phyloP scores from a whole-genome alignment of 2,797 vertebrate species.

The Spheniscus humboldti region DNA sequence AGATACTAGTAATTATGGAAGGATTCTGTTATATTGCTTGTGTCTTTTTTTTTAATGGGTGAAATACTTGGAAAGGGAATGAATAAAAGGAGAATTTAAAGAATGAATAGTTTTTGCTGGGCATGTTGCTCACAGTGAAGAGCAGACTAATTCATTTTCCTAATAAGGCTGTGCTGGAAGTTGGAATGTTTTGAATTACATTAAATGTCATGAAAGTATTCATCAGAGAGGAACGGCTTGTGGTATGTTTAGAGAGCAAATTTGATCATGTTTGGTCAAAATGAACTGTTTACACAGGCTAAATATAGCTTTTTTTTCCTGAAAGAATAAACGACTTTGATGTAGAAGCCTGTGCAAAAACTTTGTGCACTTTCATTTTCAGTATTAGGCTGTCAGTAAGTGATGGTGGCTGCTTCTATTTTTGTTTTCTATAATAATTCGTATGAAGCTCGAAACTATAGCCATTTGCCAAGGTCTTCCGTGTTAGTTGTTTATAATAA shows the following conservation, averaged over 20 bases:
- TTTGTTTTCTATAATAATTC: not conserved
- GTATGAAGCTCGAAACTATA: not conserved
- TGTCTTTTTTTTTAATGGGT: not conserved
- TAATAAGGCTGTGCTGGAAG: slow-evolving; percentile 75
- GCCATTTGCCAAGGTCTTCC: not conserved
- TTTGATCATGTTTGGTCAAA: slow-evolving; percentile 32
- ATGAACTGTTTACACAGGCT: not conserved
- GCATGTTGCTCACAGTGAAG: not conserved
- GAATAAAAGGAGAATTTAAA: slow-evolving; percentile 43
- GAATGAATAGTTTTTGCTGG: slow-evolving; percentile 51
- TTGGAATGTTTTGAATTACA: slow-evolving; percentile 69
- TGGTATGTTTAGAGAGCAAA: slow-evolving; percentile 44
- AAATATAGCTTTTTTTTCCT: not conserved
- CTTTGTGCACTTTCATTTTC: not conserved
- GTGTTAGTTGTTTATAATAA: not conserved
- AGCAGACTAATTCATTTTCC: slow-evolving; percentile 60
- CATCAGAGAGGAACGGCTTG: not conserved
- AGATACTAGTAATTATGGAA: not conserved
- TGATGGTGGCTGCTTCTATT: not conserved
- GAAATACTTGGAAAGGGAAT: slow-evolving; percentile 20
- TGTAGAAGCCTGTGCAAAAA: not conserved
- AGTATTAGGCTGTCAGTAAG: not conserved
- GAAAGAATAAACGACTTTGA: not conserved
- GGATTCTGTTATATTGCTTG: not conserved
- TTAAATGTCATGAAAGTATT: slow-evolving; percentile 56